Evolutionary conservation across 1,140 invertebrate species (phyloP).

Genomic region (Augochlora pura): DNA sequence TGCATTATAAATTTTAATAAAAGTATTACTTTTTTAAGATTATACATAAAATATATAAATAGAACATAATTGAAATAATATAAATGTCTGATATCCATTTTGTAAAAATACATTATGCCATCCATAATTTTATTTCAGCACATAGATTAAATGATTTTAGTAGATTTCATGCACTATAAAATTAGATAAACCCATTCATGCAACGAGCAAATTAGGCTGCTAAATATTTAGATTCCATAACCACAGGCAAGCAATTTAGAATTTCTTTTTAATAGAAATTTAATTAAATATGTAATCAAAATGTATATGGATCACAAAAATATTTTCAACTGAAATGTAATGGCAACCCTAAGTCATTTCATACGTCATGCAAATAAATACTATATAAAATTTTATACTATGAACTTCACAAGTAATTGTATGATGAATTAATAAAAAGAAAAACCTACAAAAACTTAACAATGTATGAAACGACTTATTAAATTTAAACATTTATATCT

Average conservation of each 20-base stretch:
- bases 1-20: neutral
- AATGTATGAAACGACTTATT: constrained; percentile 43
- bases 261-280: constrained; percentile 43
- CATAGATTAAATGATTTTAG: constrained; percentile 7
- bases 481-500: constrained; percentile 21
- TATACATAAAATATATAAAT: neutral
- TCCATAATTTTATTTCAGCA: neutral
- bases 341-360: constrained; percentile 54
- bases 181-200: constrained; percentile 51
- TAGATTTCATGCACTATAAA: constrained; percentile 30
- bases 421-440: neutral
- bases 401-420: constrained; percentile 3
- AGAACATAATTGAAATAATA: neutral
- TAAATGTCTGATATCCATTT: neutral
- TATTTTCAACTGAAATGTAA: constrained; percentile 58
- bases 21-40: neutral
- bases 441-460: neutral
- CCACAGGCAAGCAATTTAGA: constrained; percentile 62
- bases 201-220: constrained; percentile 70
- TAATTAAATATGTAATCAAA: constrained; percentile 43
- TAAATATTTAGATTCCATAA: constrained; percentile 67
- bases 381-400: neutral
- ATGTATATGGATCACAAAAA: constrained; percentile 34
- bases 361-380: constrained; percentile 49
- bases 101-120: neutral